Base-by-base conservation (phyloP, 2,888 invertebrate species). In the Digitonthophagus gazella region DNA sequence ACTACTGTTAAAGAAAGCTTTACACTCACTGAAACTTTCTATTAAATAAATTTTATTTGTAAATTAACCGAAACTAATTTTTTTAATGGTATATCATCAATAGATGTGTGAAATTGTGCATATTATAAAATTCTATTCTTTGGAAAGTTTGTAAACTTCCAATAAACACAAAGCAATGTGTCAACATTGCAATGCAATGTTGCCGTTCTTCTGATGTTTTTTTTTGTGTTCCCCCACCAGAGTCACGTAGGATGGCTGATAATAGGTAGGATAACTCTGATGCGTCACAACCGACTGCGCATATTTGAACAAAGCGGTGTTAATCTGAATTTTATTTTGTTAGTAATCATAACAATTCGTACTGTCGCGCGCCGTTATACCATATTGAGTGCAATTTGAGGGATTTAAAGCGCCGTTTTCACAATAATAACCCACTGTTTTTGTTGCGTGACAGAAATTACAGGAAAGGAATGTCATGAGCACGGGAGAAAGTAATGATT, bases 401-500 rank as follows among this genome's bases (percentile, higher is more conserved):
- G 6, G 28, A 44, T 44, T 44, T 44, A 44, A 44, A 44, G 1
- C 1, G 28, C 28, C 28, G 3, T 44, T 44, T 44, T 44, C 28
- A 11, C 6, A 11, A 8, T 44, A 11, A 44, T 44, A 8, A 11
- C 11, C 11, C 28, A 11, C 2, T 5, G 28, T 44, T 44, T 44
- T 44, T 44, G 11, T 44, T 44, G 28, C 28, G 28, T 44, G 28
- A 64, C 56, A 65, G 28, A 16, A 64, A 44, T 28, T 57, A 58
- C 66, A 64, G 64, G 68, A 68, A 67, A 66, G 66, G 68, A 71
- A 66, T 69, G 66, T 57, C 68, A 68, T 66, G 76, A 73, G 72
- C 76, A 81, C 80, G 82, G 80, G 82, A 82, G 82, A 82, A 81
- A 81, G 69, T 72, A 75, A 79, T 82, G 79, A 81, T 79, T 79